A percentile compares a stretch with the other conserved stretches of the same genome.
Conservation (phyloP, 1,140 invertebrate genomes). For the Gonatopus flavifemur region DNA sequence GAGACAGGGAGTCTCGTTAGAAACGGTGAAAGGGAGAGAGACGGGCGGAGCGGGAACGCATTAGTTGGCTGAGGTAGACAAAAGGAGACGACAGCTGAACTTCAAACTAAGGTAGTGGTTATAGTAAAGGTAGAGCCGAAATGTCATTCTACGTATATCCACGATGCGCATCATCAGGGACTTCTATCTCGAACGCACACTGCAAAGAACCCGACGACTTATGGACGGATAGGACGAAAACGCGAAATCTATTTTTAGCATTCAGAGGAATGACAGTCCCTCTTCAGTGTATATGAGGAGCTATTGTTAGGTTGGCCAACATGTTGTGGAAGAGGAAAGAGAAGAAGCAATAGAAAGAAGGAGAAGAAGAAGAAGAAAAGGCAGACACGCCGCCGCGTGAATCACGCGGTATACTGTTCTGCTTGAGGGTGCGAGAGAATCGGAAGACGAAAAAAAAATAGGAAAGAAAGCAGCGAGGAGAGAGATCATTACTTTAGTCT, state of each 20-base stretch:
- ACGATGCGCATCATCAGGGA: too few species aligned
- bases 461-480: too few species aligned
- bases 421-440: too few species aligned
- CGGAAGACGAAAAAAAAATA: too few species aligned
- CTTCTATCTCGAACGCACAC: conserved; percentile 9
- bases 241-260: conserved; percentile 44
- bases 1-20: too few species aligned
- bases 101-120: too few species aligned
- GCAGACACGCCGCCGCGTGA: conserved; percentile 33
- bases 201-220: too few species aligned
- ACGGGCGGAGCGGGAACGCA: background rate
- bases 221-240: conserved; percentile 21
- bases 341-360: conserved; percentile 11
- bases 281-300: conserved; percentile 44
- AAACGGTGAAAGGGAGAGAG: background rate
- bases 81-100: too few species aligned
- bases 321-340: conserved; percentile 21
- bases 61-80: too few species aligned
- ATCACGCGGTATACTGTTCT: conserved; percentile 30
- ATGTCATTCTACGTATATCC: too few species aligned
- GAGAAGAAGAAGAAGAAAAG: conserved; percentile 18
- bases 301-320: conserved; percentile 47
- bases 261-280: conserved; percentile 47
- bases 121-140: too few species aligned
- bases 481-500: too few species aligned